Evolutionary conservation across 2,113 vertebrate species (phyloP).

Genomic region (Chrysemys picta): DNA sequence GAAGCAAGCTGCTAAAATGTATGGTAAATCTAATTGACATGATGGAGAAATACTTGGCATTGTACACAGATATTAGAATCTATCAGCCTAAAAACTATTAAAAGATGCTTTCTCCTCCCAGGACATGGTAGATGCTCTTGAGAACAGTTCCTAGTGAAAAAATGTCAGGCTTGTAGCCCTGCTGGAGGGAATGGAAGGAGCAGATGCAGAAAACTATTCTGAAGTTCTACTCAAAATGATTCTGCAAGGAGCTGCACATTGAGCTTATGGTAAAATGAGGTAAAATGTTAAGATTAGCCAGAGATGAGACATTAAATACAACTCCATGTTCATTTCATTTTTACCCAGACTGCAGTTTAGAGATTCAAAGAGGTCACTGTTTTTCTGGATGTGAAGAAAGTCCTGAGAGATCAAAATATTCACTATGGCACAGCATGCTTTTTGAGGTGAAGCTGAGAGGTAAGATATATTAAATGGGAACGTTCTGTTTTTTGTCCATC

Average conservation of each 20-base stretch:
- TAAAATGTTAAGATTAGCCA: constrained; percentile 66
- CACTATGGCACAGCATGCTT: constrained; percentile 35
- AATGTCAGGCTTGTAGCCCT: background rate
- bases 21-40: background rate
- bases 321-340: constrained; percentile 55
- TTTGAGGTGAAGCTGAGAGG: constrained; percentile 45
- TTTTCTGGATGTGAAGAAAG: constrained; percentile 65
- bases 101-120: background rate
- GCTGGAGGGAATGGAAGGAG: background rate
- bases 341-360: constrained; percentile 56
- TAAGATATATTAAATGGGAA: constrained; percentile 35
- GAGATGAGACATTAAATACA: constrained; percentile 67
- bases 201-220: background rate
- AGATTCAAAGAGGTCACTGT: constrained; percentile 22
- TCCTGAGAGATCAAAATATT: constrained; percentile 61
- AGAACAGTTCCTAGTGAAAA: background rate
- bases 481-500: constrained; percentile 33
- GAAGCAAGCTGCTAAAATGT: background rate
- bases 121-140: background rate
- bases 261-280: background rate
- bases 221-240: constrained; percentile 19
- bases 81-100: background rate
- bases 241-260: constrained; percentile 33
- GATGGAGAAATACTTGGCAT: background rate
- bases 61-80: background rate